Percentiles rank a stretch among this genome's conserved stretches.
phyloP scores from a whole-genome alignment of 2,797 vertebrate genomes.

The Aselliscus stoliczkanus region DNA sequence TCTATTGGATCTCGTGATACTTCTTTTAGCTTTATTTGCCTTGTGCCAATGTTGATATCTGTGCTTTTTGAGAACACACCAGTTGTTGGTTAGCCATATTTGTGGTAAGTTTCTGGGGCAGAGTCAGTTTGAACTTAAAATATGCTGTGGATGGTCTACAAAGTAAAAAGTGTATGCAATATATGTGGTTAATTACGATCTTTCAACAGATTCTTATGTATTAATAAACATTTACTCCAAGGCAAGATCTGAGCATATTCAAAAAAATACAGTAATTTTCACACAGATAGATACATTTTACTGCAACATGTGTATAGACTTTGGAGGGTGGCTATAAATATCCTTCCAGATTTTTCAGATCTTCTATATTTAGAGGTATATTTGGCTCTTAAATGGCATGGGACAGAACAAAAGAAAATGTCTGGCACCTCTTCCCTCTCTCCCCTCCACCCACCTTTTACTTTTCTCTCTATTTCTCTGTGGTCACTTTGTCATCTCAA shows the following conservation, averaged over 20 bases:
- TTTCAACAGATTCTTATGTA: conserved; percentile 39
- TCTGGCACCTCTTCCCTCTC: neutral
- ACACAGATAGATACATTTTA: neutral
- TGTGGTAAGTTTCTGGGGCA: neutral
- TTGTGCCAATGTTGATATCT: neutral
- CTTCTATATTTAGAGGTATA: neutral
- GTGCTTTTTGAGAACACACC: neutral
- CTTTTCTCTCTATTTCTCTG: neutral
- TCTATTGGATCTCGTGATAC: conserved; percentile 8
- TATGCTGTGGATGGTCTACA: neutral
- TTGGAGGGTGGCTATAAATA: neutral
- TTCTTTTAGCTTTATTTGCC: neutral
- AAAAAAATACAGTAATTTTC: neutral
- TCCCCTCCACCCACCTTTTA: neutral
- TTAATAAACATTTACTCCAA: conserved; percentile 27
- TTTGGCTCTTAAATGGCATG: neutral
- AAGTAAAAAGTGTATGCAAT: neutral
- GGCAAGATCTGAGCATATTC: conserved; percentile 13
- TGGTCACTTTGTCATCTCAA: neutral
- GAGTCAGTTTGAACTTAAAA: conserved; percentile 25
- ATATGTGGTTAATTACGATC: neutral
- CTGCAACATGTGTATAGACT: neutral
- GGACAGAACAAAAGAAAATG: neutral
- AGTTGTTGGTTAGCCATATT: neutral
- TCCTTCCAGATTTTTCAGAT: neutral